Conservation (phyloP, 2,888 invertebrate species). For the Caenorhabditis plicata region DNA sequence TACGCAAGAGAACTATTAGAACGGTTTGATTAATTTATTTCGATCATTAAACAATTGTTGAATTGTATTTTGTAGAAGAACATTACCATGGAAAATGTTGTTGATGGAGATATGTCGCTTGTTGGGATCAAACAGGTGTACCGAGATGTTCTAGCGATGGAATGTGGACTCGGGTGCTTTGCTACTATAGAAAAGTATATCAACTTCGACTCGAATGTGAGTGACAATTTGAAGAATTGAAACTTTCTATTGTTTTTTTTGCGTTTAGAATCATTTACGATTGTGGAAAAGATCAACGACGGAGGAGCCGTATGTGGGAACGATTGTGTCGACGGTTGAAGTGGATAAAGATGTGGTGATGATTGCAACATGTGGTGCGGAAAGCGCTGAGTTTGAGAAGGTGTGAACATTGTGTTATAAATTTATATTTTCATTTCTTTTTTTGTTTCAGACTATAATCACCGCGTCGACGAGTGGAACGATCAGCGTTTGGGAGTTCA, state of each 20-base stretch:
- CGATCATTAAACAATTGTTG: neutral
- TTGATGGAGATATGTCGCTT: conserved; percentile 35
- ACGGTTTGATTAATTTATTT: neutral
- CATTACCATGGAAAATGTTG: conserved; percentile 34
- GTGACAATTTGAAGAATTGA: neutral
- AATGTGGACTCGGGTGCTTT: conserved; percentile 3
- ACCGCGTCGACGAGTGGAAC: conserved; percentile 25
- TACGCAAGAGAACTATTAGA: neutral
- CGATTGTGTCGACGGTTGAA: conserved; percentile 9
- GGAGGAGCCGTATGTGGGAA: neutral
- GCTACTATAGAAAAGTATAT: conserved; percentile 29
- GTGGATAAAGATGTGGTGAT: conserved; percentile 20
- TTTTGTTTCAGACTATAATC: conserved; percentile 10
- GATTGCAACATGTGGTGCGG: conserved; percentile 8
- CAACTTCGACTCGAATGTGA: conserved; percentile 15
- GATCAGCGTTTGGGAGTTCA: conserved; percentile 24
- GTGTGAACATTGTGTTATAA: neutral
- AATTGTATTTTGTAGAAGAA: conserved; percentile 12
- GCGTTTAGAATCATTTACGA: conserved; percentile 34
- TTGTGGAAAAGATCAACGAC: conserved; percentile 35
- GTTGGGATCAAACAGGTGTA: conserved; percentile 16
- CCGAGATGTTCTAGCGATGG: conserved; percentile 26
- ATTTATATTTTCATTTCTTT: neutral
- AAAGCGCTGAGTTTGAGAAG: conserved; percentile 2
- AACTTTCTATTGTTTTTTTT: too few species aligned